Conservation (phyloP, 2,797 vertebrate species). For the Etheostoma nigrum region DNA sequence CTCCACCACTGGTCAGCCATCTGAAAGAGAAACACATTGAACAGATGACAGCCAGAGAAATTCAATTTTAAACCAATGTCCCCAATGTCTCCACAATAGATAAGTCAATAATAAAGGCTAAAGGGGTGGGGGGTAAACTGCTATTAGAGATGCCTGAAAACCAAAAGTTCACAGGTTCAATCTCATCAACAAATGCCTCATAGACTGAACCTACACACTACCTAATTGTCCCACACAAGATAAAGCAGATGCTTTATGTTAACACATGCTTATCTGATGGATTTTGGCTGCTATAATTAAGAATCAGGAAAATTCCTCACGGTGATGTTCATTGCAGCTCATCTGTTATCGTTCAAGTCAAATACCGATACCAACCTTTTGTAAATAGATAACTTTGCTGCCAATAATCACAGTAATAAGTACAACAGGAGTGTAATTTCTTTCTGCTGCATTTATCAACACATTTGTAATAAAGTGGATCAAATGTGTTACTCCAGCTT, state of each 20-base stretch:
- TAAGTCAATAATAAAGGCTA: background rate
- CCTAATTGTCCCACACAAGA: background rate
- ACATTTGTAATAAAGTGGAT: too few relatives aligned
- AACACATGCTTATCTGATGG: background rate
- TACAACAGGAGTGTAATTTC: too few relatives aligned
- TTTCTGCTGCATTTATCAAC: too few relatives aligned
- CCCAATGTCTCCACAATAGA: background rate
- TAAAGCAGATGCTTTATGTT: background rate
- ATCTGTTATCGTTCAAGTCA: background rate
- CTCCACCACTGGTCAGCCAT: background rate
- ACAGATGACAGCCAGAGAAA: background rate
- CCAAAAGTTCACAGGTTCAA: slow-evolving; percentile 4
- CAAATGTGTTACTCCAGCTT: too few relatives aligned
- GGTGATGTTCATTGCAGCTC: background rate
- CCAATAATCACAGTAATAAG: background rate
- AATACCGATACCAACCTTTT: background rate
- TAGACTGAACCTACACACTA: background rate
- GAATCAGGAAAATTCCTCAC: background rate
- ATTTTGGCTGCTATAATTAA: background rate
- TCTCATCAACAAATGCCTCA: background rate
- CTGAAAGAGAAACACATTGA: background rate
- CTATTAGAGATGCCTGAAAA: background rate
- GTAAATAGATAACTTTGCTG: background rate
- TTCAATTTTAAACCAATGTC: background rate
- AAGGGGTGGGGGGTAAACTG: background rate